Evolutionary conservation across 2,113 vertebrate species (phyloP).

Genomic region (Marmota monax): DNA sequence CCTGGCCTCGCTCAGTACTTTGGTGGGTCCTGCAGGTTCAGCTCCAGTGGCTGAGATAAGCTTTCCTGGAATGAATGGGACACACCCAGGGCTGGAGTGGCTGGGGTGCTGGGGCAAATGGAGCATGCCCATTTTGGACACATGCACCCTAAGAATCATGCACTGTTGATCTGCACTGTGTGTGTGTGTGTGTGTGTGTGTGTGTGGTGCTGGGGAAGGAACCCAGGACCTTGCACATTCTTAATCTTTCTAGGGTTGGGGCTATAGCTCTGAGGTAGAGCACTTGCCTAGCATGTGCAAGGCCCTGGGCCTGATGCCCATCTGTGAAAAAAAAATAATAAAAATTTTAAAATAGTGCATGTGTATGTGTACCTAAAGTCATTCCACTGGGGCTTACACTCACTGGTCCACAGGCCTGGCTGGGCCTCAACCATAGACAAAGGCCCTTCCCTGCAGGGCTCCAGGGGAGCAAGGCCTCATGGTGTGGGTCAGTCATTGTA

Average conservation of each 20-base stretch:
- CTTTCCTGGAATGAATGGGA: neutral
- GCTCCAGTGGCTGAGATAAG: neutral
- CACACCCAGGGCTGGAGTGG: neutral
- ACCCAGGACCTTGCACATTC: neutral
- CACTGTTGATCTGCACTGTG: neutral
- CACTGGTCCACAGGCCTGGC: neutral
- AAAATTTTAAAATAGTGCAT: too few relatives aligned
- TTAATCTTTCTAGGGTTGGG: neutral
- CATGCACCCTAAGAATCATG: rapidly evolving
- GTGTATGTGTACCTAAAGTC: too few relatives aligned
- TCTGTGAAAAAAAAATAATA: neutral
- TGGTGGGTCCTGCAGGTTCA: rapidly evolving
- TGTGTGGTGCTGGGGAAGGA: neutral
- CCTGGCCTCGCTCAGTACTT: neutral
- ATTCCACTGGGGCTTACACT: neutral
- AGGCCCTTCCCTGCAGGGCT: neutral
- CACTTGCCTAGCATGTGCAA: neutral
- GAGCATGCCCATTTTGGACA: neutral
- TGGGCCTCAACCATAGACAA: neutral
- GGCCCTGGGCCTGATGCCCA: neutral
- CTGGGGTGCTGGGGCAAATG: neutral
- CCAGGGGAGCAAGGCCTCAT: neutral
- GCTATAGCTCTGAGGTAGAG: neutral
- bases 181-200: neutral
- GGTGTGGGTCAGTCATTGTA: neutral